Conservation (phyloP, 2,797 vertebrate species). For the Crenichthys baileyi region DNA sequence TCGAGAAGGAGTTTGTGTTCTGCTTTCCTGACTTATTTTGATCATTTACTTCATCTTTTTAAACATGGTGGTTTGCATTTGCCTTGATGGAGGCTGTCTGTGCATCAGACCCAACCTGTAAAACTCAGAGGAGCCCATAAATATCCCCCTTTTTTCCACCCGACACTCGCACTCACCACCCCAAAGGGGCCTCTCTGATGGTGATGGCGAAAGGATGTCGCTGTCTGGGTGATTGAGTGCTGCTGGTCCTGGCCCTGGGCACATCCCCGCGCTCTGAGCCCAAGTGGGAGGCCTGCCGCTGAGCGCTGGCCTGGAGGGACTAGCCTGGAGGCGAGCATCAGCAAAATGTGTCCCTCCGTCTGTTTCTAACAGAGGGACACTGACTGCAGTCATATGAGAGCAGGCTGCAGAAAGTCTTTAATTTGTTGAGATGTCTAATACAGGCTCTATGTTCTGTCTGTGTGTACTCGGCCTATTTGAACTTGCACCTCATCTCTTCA, state of each 20-base stretch:
- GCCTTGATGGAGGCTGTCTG: conserved; percentile 47
- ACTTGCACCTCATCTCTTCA: conserved; percentile 43
- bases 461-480: conserved; percentile 36
- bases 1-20: not conserved
- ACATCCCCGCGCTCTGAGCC: conserved; percentile 68
- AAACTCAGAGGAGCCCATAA: conserved; percentile 83
- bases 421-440: not conserved
- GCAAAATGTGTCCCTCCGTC: conserved; percentile 57
- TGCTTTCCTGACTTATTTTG: conserved; percentile 22
- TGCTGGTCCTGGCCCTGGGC: conserved; percentile 76
- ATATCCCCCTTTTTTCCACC: conserved; percentile 66
- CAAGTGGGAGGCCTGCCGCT: conserved; percentile 71
- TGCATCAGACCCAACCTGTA: conserved; percentile 70
- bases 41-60: conserved; percentile 42
- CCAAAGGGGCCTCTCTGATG: conserved; percentile 81
- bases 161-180: conserved; percentile 38
- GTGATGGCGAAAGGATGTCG: conserved; percentile 83
- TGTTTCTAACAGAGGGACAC: conserved; percentile 44
- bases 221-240: conserved; percentile 85
- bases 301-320: conserved; percentile 69
- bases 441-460: not conserved
- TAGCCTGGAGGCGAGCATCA: conserved; percentile 67
- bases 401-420: conserved; percentile 4
- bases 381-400: conserved; percentile 15
- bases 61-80: conserved; percentile 62